Evolutionary conservation across 2,888 invertebrate genomes (phyloP), one percentile per base, ranked within the genome.

Genomic region (Melieria omissa): DNA sequence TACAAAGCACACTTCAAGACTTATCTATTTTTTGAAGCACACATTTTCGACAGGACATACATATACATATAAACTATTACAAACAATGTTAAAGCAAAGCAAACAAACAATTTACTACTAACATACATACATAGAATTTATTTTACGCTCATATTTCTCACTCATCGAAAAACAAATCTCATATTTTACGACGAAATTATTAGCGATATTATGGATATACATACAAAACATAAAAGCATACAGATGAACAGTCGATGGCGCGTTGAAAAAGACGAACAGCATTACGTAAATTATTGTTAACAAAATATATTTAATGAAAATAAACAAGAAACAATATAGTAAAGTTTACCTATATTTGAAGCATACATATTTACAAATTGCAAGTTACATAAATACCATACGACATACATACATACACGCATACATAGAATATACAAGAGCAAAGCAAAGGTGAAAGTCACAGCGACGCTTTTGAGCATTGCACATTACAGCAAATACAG

Each of bases 271-370:
- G 57, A 12, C 10, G 44, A 44, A 63, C 52, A 14, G 44, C 45
- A 45, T 65, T 65, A 65, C 65, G 55, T 57, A 65, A 65, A 57
- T 65, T 65, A 65, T 57, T 65, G 65, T 65, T 65, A 65, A 65
- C 57, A 65, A 45, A 16, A 12, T 45, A 45, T 57, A 57, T 65
- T 41, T 52, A 41, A 65, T 44, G 16, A 5, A 42, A 54, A 2
- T 44, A 63, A 16, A 29, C 45, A 45, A 45, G 52, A 8, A n/a
- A 5, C 44, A 52, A 16, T 65, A 5, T 10, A 45, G 45, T 44
- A 9, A 44, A 29, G 29, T 41, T 12, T 42, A 4, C n/a, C n/a
- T n/a, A 42, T n/a, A 46, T 41, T 16, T 60, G 60, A 7, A 41
- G 12, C 16, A 41, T 42, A 63, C 14, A n/a, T 54, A 65, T 65